A percentile compares a stretch with the other conserved stretches of the same genome.
These are phyloP conservation scores for Lepidonotus clava DNA, from an alignment of 2,888 invertebrate genomes.

Conservation along the genomic window DNA sequence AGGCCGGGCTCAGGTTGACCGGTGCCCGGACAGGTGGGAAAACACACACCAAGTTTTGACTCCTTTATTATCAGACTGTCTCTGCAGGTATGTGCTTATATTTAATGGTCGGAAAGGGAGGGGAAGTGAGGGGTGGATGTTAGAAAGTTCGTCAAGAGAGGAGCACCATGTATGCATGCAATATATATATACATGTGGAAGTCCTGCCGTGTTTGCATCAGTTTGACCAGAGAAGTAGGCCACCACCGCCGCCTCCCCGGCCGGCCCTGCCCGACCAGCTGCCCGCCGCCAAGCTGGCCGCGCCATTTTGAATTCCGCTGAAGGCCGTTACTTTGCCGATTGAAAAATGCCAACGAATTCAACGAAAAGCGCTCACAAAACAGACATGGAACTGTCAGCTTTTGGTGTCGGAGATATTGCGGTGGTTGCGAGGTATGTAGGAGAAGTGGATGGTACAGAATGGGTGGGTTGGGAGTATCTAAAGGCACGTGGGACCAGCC, in stretches of 20 bases:
- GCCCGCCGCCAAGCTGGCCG: not conserved
- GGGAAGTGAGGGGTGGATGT: not conserved
- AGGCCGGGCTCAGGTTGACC: not conserved
- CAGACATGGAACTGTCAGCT: too few species aligned
- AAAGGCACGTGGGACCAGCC: not conserved
- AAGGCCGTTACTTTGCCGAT: not conserved
- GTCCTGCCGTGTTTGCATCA: not conserved
- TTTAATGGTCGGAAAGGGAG: not conserved
- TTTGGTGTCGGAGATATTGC: not conserved
- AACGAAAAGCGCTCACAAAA: not conserved
- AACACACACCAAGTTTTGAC: not conserved
- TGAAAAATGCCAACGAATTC: conserved; percentile 17
- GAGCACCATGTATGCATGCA: not conserved
- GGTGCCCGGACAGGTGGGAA: not conserved
- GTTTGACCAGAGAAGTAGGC: not conserved
- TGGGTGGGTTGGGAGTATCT: too few species aligned
- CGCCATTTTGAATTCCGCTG: conserved; percentile 34
- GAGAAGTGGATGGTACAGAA: not conserved
- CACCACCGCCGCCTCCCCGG: not conserved
- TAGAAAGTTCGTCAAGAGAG: not conserved
- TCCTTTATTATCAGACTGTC: not conserved
- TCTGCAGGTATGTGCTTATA: not conserved
- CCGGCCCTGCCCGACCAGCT: not conserved
- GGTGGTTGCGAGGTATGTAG: not conserved
- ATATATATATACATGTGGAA: not conserved